These are phyloP conservation scores for Zaprionus lachaisei DNA, from an alignment of 1,140 invertebrate species.

Conservation along the genomic window DNA sequence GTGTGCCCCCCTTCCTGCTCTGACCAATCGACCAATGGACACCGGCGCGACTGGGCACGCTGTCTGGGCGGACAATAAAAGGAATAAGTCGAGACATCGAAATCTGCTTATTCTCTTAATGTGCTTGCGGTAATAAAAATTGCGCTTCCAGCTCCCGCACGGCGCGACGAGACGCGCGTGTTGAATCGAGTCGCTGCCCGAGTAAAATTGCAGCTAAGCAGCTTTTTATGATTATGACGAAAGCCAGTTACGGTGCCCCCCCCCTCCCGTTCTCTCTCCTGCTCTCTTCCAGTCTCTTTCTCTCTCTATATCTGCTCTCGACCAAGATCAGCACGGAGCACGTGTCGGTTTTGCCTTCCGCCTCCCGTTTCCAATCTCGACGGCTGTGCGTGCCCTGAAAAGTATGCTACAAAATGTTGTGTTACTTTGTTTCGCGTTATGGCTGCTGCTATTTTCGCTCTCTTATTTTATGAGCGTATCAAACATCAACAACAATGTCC, in stretches of 20 bases:
- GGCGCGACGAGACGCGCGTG: constrained; percentile 3
- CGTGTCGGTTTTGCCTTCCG: not conserved
- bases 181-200: constrained; percentile 15
- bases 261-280: not conserved
- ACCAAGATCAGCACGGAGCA: not conserved
- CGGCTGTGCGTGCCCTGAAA: constrained; percentile 9
- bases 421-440: constrained; percentile 16
- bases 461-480: constrained; percentile 3
- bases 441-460: not conserved
- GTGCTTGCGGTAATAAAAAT: constrained; percentile 52
- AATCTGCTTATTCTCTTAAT: constrained; percentile 54
- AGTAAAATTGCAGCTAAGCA: constrained; percentile 60
- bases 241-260: constrained; percentile 20
- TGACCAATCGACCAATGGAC: constrained; percentile 11
- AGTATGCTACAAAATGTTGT: constrained; percentile 34
- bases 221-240: constrained; percentile 71
- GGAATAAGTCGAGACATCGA: constrained; percentile 49
- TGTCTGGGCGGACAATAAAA: constrained; percentile 39
- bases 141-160: constrained; percentile 1
- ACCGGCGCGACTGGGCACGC: constrained; percentile 7
- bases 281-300: not conserved
- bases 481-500: constrained; percentile 2
- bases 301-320: not conserved
- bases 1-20: not conserved
- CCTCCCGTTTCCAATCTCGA: not conserved